phyloP scores from a whole-genome alignment of 2,888 invertebrate genomes.

The Julus scandinavius region DNA sequence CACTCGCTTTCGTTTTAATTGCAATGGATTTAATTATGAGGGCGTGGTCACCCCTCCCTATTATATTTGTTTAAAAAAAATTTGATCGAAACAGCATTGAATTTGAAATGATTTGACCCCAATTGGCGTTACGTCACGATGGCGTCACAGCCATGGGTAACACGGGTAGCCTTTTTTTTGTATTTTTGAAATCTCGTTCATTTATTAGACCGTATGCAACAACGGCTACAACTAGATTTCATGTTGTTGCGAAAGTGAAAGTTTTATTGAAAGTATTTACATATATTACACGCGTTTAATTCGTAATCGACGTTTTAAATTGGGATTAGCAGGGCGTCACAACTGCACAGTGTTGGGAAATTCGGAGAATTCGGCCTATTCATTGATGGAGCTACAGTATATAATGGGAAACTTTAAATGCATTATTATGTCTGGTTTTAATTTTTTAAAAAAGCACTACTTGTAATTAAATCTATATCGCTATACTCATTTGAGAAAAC shows the following conservation, averaged over 20 bases:
- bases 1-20: neutral
- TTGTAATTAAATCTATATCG: neutral
- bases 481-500: neutral
- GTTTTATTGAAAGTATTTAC: slow-evolving; percentile 18
- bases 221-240: neutral
- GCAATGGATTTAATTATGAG: neutral
- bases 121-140: neutral
- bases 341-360: neutral
- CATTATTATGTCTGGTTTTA: neutral
- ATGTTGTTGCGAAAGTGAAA: neutral
- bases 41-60: neutral
- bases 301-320: slow-evolving; percentile 13
- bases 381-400: neutral
- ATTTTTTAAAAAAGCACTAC: neutral
- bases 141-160: neutral
- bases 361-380: neutral
- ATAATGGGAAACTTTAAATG: neutral
- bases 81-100: neutral
- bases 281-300: slow-evolving; percentile 31
- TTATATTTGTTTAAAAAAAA: neutral
- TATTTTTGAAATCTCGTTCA: neutral
- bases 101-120: slow-evolving; percentile 12
- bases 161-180: neutral
- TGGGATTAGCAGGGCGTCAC: slow-evolving; percentile 16
- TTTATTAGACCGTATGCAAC: neutral